Evolutionary conservation across 2,888 invertebrate species (phyloP).

Genomic region (Globia sparganii): DNA sequence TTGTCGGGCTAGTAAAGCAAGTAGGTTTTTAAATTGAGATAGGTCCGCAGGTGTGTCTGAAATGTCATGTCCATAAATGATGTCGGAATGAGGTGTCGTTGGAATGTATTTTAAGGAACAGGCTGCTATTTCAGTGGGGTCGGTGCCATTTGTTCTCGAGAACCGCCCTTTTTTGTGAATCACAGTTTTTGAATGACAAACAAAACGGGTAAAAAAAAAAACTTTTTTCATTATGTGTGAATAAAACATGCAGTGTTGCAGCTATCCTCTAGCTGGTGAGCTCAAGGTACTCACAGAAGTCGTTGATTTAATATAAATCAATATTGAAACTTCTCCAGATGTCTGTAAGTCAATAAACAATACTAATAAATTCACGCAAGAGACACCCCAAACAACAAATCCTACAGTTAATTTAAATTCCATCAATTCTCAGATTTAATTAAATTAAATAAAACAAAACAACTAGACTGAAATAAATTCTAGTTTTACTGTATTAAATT

Average conservation of each 20-base stretch:
- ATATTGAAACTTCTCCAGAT: not conserved
- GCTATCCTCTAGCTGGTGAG: too few relatives aligned
- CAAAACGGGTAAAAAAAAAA: too few relatives aligned
- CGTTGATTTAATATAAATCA: not conserved
- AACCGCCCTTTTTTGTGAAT: not conserved
- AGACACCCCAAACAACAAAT: slow-evolving; percentile 34
- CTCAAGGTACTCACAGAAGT: not conserved
- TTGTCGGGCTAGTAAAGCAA: slow-evolving; percentile 73
- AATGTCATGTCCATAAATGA: slow-evolving; percentile 73
- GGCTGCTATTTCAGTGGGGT: not conserved
- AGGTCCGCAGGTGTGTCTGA: slow-evolving; percentile 75
- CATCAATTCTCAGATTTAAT: slow-evolving; percentile 41
- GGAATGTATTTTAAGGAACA: slow-evolving; percentile 24
- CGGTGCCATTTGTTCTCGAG: not conserved
- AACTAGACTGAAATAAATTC: slow-evolving; percentile 44
- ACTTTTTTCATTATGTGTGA: too few relatives aligned
- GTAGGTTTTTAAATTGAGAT: slow-evolving; percentile 75
- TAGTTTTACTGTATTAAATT: slow-evolving; percentile 51
- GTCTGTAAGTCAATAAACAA: slow-evolving; percentile 5
- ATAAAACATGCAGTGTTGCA: too few relatives aligned
- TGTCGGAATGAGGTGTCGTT: slow-evolving; percentile 48
- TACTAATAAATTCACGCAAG: slow-evolving; percentile 20
- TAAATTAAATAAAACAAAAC: slow-evolving; percentile 48
- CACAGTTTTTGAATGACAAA: not conserved
- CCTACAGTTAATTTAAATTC: slow-evolving; percentile 50